Evolutionary conservation across 2,797 vertebrate species (phyloP).

Genomic region (Hippoglossus hippoglossus): DNA sequence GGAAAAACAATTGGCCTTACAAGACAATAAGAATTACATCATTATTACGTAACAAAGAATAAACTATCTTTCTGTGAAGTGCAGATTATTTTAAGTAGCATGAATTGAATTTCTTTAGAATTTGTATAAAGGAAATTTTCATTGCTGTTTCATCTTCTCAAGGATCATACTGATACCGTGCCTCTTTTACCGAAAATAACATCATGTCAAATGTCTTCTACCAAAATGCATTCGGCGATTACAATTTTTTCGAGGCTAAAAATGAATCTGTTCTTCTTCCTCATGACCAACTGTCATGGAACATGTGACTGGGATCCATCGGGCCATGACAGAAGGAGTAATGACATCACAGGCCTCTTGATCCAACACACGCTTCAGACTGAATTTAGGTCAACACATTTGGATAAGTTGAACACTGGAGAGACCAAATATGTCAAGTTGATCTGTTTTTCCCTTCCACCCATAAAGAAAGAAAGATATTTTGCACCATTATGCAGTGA

Average conservation of each 20-base stretch:
- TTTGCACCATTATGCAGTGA: background rate
- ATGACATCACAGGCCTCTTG: slow-evolving; percentile 31
- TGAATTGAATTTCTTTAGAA: background rate
- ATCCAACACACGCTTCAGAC: slow-evolving; percentile 25
- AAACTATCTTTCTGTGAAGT: slow-evolving; percentile 1
- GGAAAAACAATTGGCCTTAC: background rate
- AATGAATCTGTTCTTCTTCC: slow-evolving; percentile 1
- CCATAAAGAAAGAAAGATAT: background rate
- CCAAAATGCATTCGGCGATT: background rate
- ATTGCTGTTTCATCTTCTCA: background rate
- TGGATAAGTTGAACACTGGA: slow-evolving; percentile 7
- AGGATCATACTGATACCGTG: background rate
- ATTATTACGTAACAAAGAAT: slow-evolving; percentile 4
- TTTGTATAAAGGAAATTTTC: background rate
- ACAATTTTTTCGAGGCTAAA: slow-evolving; percentile 9
- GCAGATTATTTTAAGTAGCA: slow-evolving; percentile 4
- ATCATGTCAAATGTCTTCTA: background rate
- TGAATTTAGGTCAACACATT: slow-evolving; percentile 47
- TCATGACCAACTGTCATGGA: slow-evolving; percentile 18
- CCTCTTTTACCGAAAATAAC: too few species aligned
- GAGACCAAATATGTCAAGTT: slow-evolving; percentile 14
- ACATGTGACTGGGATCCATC: slow-evolving; percentile 25
- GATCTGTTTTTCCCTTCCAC: background rate
- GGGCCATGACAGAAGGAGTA: slow-evolving; percentile 36
- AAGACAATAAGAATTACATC: background rate